These are phyloP conservation scores for Pelecanoides urinatrix DNA, from an alignment of 2,113 vertebrate genomes.

Conservation along the genomic window DNA sequence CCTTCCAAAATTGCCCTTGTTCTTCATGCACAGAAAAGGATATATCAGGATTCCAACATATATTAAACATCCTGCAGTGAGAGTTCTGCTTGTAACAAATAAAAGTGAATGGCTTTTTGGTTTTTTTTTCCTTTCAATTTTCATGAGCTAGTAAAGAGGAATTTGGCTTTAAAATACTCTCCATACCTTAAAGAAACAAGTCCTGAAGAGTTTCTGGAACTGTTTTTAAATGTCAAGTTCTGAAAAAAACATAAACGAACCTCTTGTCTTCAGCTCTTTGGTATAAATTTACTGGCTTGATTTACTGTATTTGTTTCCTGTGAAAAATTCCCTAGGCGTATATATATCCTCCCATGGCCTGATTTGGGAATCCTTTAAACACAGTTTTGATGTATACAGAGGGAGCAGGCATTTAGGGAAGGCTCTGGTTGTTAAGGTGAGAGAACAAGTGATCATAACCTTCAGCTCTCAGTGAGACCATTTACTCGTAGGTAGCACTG, in stretches of 20 bases:
- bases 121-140: neutral
- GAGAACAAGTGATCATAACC: neutral
- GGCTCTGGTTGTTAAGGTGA: neutral
- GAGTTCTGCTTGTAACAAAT: neutral
- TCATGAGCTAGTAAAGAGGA: neutral
- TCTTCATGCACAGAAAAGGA: neutral
- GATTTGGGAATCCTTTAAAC: neutral
- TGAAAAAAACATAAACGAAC: neutral
- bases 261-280: neutral
- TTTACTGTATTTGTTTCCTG: neutral
- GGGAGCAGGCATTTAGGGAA: neutral
- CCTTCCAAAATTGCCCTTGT: neutral
- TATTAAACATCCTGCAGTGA: neutral
- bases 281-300: neutral
- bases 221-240: neutral
- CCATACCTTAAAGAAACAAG: neutral
- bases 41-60: neutral
- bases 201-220: neutral
- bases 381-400: neutral
- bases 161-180: neutral
- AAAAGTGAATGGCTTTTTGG: neutral
- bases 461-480: neutral
- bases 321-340: neutral
- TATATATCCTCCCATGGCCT: neutral
- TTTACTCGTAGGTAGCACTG: neutral